These are phyloP conservation scores for Brachyptera risi DNA, from an alignment of 2,888 invertebrate genomes.

Conservation along the genomic window DNA sequence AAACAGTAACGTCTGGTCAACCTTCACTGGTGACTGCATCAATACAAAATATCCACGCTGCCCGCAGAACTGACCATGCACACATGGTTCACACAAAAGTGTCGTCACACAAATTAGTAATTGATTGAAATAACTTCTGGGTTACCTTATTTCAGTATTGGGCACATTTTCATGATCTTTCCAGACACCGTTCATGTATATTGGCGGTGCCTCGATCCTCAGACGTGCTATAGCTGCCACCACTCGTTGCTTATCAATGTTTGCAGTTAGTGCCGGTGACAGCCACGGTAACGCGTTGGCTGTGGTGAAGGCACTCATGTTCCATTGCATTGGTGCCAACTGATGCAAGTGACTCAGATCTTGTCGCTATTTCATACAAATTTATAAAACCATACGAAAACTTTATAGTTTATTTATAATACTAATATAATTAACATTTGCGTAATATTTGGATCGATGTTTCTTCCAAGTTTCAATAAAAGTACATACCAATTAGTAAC, in stretches of 20 bases:
- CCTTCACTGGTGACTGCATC: too few species aligned
- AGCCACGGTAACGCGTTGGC: slow-evolving; percentile 61
- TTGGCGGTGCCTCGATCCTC: slow-evolving; percentile 61
- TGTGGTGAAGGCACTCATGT: slow-evolving; percentile 44
- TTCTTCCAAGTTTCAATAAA: too few species aligned
- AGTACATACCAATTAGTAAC: too few species aligned
- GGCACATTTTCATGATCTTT: slow-evolving; percentile 60
- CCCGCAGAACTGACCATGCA: too few species aligned
- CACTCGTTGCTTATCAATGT: slow-evolving; percentile 51
- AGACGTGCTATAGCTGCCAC: slow-evolving; percentile 58
- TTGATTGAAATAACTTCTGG: too few species aligned
- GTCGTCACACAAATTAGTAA: neutral
- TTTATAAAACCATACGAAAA: too few species aligned
- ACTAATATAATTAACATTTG: too few species aligned
- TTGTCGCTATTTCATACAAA: slow-evolving; percentile 28
- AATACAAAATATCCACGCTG: too few species aligned
- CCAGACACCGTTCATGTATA: slow-evolving; percentile 66
- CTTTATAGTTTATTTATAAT: too few species aligned
- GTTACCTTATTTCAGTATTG: slow-evolving; percentile 61
- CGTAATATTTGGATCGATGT: too few species aligned
- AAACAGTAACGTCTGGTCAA: too few species aligned
- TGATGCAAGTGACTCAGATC: slow-evolving; percentile 57
- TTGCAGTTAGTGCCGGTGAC: slow-evolving; percentile 48
- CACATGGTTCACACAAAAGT: too few species aligned
- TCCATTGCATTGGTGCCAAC: slow-evolving; percentile 67